Evolutionary conservation across 2,888 invertebrate species (phyloP).

Genomic region (Entomobrya multifasciata): DNA sequence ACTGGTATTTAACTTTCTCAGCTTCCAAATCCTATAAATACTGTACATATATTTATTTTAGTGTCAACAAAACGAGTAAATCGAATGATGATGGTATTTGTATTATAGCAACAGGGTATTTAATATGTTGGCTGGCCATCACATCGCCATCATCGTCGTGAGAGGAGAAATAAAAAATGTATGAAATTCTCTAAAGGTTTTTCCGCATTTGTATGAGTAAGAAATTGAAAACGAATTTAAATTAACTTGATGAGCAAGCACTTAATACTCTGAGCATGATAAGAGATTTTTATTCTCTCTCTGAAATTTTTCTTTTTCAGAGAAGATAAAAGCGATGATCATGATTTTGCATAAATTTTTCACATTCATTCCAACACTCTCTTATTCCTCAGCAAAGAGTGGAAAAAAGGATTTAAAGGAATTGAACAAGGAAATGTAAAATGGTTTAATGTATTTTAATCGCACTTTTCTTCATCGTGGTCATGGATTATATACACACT

Average conservation of each 20-base stretch:
- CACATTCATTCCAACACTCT: constrained; percentile 34
- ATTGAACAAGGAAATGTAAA: neutral
- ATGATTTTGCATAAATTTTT: constrained; percentile 66
- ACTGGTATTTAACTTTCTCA: constrained; percentile 3
- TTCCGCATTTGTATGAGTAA: constrained; percentile 19
- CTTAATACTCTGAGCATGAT: constrained; percentile 42
- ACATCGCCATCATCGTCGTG: neutral
- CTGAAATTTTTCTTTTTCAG: neutral
- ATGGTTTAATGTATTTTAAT: constrained; percentile 25
- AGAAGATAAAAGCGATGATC: constrained; percentile 22
- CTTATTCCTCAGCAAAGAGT: neutral
- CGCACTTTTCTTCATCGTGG: constrained; percentile 25
- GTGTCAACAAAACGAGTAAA: neutral
- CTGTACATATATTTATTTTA: neutral
- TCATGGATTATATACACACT: constrained; percentile 29
- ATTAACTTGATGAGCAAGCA: constrained; percentile 56
- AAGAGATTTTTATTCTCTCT: constrained; percentile 35
- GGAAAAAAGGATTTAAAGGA: neutral
- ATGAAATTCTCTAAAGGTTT: neutral
- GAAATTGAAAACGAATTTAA: constrained; percentile 44
- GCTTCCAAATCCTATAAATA: too few relatives aligned
- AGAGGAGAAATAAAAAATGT: constrained; percentile 36
- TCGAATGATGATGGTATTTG: neutral
- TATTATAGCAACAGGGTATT: too few relatives aligned
- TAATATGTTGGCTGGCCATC: neutral